Evolutionary conservation across 2,113 vertebrate species (phyloP).

Genomic region (Cyanoramphus novaezelandiae): DNA sequence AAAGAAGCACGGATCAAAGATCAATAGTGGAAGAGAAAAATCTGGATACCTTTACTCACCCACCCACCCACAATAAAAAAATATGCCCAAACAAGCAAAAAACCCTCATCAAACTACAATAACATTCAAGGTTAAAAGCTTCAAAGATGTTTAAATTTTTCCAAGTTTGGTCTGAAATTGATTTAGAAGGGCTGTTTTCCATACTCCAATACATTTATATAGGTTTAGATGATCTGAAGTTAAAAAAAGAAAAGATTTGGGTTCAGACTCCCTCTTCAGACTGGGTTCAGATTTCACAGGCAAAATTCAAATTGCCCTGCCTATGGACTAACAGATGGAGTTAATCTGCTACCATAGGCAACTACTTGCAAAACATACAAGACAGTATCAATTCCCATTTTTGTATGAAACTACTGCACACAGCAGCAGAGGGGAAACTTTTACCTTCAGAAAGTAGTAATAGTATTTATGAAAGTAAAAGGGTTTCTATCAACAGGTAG

Average conservation of each 20-base stretch:
- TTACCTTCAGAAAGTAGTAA: neutral
- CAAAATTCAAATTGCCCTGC: constrained; percentile 24
- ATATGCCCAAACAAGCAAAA: constrained; percentile 13
- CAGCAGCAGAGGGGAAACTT: neutral
- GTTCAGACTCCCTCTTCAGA: neutral
- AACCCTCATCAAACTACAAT: neutral
- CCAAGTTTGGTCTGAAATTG: constrained; percentile 16
- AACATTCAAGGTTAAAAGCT: constrained; percentile 15
- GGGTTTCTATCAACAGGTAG: neutral
- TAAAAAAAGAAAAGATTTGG: constrained; percentile 22
- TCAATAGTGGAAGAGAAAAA: neutral
- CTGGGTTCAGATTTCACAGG: constrained; percentile 37
- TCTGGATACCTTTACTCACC: neutral
- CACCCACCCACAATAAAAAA: constrained; percentile 12
- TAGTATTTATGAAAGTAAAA: neutral
- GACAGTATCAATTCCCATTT: neutral
- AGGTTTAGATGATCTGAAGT: constrained; percentile 12
- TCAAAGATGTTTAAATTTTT: neutral
- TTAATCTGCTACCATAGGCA: constrained; percentile 21
- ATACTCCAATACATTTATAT: neutral
- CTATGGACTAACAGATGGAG: constrained; percentile 42
- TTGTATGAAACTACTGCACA: neutral
- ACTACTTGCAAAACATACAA: neutral
- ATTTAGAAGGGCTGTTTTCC: constrained; percentile 2
- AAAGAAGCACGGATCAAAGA: constrained; percentile 11